Percentiles rank a stretch among this genome's conserved stretches.
phyloP scores from a whole-genome alignment of 2,888 invertebrate genomes.

The Nyleta sp. region DNA sequence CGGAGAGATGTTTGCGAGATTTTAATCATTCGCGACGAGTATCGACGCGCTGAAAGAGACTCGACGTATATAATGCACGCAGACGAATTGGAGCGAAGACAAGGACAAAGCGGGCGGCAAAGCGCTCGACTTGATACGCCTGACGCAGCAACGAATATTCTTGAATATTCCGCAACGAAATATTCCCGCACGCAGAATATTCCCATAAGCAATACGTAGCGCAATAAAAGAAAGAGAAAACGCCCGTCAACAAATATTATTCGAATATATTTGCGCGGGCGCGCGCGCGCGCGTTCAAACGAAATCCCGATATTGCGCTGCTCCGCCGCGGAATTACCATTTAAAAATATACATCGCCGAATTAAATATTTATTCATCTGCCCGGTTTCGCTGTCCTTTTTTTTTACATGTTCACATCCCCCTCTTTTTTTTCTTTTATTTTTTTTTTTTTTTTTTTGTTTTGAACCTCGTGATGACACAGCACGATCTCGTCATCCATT shows the following conservation, averaged over 20 bases:
- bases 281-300: background rate
- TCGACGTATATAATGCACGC: too few species aligned
- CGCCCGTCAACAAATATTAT: constrained; percentile 28
- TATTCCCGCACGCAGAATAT: constrained; percentile 35
- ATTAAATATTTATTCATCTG: constrained; percentile 32
- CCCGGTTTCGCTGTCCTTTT: too few species aligned
- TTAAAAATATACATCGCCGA: constrained; percentile 23
- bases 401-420: too few species aligned
- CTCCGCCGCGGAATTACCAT: constrained; percentile 21
- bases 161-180: constrained; percentile 27
- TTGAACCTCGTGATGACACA: too few species aligned
- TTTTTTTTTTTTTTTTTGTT: too few species aligned
- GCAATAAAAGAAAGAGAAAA: constrained; percentile 28
- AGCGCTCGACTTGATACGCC: constrained; percentile 24
- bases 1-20: background rate
- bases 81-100: constrained; percentile 33
- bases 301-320: constrained; percentile 28
- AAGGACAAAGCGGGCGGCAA: constrained; percentile 37
- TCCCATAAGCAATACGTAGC: constrained; percentile 30
- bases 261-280: constrained; percentile 26
- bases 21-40: constrained; percentile 25
- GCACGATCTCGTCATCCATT: too few species aligned
- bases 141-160: constrained; percentile 14
- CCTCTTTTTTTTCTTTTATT: too few species aligned
- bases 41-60: constrained; percentile 5